These are phyloP conservation scores for Tetropium fuscum DNA, from an alignment of 2,888 invertebrate species.

Conservation along the genomic window DNA sequence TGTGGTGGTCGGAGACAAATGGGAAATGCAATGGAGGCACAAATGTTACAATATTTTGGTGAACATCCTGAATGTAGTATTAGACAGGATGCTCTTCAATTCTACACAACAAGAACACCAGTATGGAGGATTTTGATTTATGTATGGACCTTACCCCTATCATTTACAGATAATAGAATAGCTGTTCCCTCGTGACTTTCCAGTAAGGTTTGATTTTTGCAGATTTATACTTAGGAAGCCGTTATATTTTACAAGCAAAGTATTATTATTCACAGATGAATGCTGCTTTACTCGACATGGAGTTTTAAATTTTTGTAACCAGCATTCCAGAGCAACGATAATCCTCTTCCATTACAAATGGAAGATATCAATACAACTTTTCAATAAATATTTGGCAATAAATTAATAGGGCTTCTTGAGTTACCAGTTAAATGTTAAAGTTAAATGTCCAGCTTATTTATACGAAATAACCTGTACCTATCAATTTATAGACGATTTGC, in stretches of 20 bases:
- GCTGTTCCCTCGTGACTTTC: slow-evolving; percentile 1
- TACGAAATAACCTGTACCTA: too few species aligned
- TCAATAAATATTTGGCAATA: slow-evolving; percentile 3
- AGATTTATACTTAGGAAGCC: not conserved
- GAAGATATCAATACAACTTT: slow-evolving; percentile 2
- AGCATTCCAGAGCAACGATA: not conserved
- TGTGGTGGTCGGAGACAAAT: not conserved
- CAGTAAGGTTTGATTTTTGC: not conserved
- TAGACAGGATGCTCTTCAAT: not conserved
- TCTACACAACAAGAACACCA: not conserved
- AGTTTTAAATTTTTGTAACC: not conserved
- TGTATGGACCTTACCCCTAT: not conserved
- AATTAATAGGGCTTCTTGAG: not conserved
- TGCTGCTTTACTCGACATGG: not conserved
- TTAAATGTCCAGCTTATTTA: too few species aligned
- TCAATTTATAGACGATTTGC: not conserved
- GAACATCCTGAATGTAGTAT: not conserved
- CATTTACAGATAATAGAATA: not conserved
- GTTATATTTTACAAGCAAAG: not conserved
- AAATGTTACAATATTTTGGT: not conserved
- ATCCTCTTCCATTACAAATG: not conserved
- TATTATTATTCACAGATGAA: not conserved
- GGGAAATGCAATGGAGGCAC: not conserved
- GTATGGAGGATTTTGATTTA: not conserved
- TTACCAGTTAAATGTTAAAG: not conserved